phyloP scores from a whole-genome alignment of 2,797 vertebrate genomes.

The Rhadinocentrus ornatus region DNA sequence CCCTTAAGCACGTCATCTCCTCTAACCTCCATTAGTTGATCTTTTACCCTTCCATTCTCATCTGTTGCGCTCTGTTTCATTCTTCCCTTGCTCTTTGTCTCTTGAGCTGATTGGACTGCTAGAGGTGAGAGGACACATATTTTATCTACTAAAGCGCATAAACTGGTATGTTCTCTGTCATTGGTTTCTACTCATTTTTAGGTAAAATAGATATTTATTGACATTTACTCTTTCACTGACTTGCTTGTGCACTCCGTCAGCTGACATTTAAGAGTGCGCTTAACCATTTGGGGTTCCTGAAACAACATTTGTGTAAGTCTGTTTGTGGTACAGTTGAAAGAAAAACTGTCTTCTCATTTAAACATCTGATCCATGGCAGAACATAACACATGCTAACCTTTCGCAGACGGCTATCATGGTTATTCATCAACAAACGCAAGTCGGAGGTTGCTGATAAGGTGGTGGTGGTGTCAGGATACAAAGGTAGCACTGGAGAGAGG shows the following conservation, averaged over 20 bases:
- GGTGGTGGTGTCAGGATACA: constrained; percentile 11
- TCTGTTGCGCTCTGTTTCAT: neutral
- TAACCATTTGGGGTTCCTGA: neutral
- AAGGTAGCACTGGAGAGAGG: neutral
- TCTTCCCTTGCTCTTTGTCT: constrained; percentile 17
- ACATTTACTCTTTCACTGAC: constrained; percentile 10
- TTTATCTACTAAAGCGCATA: constrained; percentile 14
- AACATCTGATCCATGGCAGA: constrained; percentile 15
- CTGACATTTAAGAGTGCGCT: constrained; percentile 19
- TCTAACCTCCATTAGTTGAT: constrained; percentile 29
- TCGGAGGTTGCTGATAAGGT: constrained; percentile 46
- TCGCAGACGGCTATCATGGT: constrained; percentile 22
- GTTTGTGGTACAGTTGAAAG: constrained; percentile 9
- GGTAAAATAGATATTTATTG: constrained; percentile 8
- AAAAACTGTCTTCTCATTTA: constrained; percentile 14
- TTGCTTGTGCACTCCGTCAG: neutral
- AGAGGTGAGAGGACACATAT: constrained; percentile 6
- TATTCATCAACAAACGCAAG: constrained; percentile 53
- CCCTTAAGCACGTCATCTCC: constrained; percentile 4
- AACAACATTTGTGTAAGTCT: constrained; percentile 1
- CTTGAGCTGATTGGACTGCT: neutral
- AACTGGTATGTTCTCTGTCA: constrained; percentile 44
- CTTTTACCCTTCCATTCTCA: constrained; percentile 17
- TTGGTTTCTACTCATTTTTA: neutral
- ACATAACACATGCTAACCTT: constrained; percentile 42